Evolutionary conservation across 2,797 vertebrate genomes (phyloP).

Genomic region (Microcaecilia unicolor): DNA sequence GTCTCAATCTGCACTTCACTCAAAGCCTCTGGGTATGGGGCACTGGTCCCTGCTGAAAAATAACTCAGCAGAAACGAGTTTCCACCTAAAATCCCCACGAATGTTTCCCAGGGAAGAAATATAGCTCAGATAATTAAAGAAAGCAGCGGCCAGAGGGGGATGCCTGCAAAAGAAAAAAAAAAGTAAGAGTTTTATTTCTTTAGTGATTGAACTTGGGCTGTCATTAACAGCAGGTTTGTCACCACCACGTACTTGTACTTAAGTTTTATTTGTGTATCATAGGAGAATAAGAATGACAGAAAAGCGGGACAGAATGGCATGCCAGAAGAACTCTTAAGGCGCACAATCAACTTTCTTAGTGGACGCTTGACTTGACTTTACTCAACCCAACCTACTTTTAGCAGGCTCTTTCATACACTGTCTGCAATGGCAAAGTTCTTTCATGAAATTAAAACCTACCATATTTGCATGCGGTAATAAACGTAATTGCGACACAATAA

Average conservation of each 20-base stretch:
- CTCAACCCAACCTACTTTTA: too few species aligned
- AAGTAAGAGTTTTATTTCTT: constrained; percentile 61
- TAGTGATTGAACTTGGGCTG: constrained; percentile 39
- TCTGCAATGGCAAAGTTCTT: too few species aligned
- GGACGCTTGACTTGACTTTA: constrained; percentile 5
- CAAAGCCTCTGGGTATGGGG: constrained; percentile 72
- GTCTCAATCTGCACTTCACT: constrained; percentile 97
- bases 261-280: constrained; percentile 29
- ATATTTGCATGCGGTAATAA: too few species aligned
- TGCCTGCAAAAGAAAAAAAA: constrained; percentile 61
- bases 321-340: constrained; percentile 3
- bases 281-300: constrained; percentile 1
- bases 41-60: constrained; percentile 63
- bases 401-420: too few species aligned
- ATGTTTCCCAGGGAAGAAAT: constrained; percentile 54
- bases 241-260: constrained; percentile 55
- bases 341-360: constrained; percentile 3
- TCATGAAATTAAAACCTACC: too few species aligned
- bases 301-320: constrained; percentile 10
- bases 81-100: constrained; percentile 46
- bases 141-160: constrained; percentile 57
- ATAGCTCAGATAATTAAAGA: constrained; percentile 60
- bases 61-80: constrained; percentile 49
- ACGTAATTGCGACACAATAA: too few species aligned
- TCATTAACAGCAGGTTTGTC: constrained; percentile 65